Evolutionary conservation across 2,113 vertebrate species (phyloP), one percentile per base, ranked within the genome.

Genomic region (Sylvietta virens): DNA sequence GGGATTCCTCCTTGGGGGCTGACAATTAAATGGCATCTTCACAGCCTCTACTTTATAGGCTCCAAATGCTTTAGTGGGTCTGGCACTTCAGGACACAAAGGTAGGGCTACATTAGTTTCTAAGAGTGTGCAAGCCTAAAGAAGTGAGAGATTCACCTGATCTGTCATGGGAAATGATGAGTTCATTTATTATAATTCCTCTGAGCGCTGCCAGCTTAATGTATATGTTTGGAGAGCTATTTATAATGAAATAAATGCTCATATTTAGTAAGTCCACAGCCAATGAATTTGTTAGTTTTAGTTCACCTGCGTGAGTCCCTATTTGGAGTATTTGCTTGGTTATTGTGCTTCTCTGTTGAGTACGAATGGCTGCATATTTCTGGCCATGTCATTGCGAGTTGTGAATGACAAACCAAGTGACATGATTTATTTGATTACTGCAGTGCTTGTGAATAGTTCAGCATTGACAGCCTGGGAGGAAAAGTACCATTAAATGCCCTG

Each of bases 21-120:
- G 31, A 51, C 22, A 28, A 50, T 54, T 42, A 20, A 39, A 42
- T 1, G 0, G 47, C 10, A 22, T 50, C 3, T 7, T 57, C 76
- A 28, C 47, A 88, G 42, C 37, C 28, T 61, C 60, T 28, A 2
- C 37, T 73, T 87, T 4, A 7, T 21, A 40, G 65, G 22, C 16
- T 88, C 23, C 16, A 10, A 22, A 39, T 48, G n/a, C 42, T 66
- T 48, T 53, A 12, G 8, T 70, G 15, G 4, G 11, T 78, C 65
- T 61, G 67, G 15, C 20, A 8, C 35, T 80, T 77, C 3, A 1
- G 44, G 53, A 37, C 1, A 0, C 47, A 65, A 44, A 66, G 19
- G n/a, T 16, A 61, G 26, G 42, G n/a, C 37, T 51, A 2, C 0
- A 0, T 67, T 48, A 23, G 33, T 48, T 47, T 35, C 10, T 50